Evolutionary conservation across 2,113 vertebrate species (phyloP).

Genomic region (Bubo scandiacus): DNA sequence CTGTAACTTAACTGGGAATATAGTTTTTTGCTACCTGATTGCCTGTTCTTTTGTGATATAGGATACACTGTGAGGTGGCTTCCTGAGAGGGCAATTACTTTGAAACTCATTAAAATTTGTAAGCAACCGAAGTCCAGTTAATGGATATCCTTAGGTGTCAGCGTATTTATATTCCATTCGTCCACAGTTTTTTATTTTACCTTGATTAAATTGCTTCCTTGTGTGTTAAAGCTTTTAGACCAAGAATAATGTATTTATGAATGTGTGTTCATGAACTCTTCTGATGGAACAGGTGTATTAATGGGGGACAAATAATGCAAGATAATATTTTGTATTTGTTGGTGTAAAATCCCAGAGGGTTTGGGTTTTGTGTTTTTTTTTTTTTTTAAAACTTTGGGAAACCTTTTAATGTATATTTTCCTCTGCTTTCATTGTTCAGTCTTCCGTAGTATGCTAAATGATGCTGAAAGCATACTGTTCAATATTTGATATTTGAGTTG

Average conservation of each 20-base stretch:
- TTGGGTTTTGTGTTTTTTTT: too few species aligned
- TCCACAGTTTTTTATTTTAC: background rate
- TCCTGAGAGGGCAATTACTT: background rate
- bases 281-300: background rate
- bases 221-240: background rate
- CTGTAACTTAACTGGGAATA: background rate
- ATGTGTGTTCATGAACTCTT: background rate
- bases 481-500: background rate
- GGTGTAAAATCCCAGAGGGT: background rate
- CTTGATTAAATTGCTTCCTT: background rate
- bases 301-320: background rate
- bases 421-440: background rate
- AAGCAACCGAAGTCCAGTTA: background rate
- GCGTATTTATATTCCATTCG: rapidly evolving
- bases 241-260: background rate
- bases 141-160: background rate
- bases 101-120: background rate
- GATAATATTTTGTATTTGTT: background rate
- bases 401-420: background rate
- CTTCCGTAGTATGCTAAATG: background rate
- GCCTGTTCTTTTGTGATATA: background rate
- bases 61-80: background rate
- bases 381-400: too few species aligned
- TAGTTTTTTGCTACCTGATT: background rate
- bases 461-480: too few species aligned